These are phyloP conservation scores for Lepus americanus DNA, from an alignment of 2,113 vertebrate species.

Conservation along the genomic window DNA sequence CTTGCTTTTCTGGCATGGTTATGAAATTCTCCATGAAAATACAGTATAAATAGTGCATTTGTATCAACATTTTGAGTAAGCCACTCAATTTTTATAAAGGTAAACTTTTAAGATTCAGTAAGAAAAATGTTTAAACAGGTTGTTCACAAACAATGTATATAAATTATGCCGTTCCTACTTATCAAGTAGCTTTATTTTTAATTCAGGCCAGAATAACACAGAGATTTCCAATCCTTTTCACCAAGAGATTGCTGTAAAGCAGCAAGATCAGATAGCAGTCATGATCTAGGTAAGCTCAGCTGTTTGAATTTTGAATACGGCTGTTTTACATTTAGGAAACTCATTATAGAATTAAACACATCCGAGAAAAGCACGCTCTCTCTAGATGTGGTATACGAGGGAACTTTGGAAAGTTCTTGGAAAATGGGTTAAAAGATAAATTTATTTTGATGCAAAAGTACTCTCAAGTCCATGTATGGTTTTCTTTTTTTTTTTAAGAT, in stretches of 20 bases:
- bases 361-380: conserved; percentile 11
- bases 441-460: no score
- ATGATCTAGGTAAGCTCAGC: background rate
- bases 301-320: background rate
- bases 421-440: no score
- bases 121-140: background rate
- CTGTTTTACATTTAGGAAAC: conserved; percentile 62
- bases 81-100: background rate
- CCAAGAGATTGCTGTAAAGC: background rate
- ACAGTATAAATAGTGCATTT: background rate
- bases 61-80: background rate
- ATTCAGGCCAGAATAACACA: background rate
- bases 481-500: no score
- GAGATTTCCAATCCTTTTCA: background rate
- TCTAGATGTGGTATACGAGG: background rate
- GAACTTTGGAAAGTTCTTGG: no score
- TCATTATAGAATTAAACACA: conserved; percentile 20
- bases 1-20: background rate
- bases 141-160: background rate
- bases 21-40: conserved; percentile 50
- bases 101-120: background rate
- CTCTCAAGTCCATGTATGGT: no score
- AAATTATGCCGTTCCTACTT: background rate
- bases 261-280: background rate
- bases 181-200: background rate